Conservation (phyloP, 2,888 invertebrate species). For the Dynastes hyllus region DNA sequence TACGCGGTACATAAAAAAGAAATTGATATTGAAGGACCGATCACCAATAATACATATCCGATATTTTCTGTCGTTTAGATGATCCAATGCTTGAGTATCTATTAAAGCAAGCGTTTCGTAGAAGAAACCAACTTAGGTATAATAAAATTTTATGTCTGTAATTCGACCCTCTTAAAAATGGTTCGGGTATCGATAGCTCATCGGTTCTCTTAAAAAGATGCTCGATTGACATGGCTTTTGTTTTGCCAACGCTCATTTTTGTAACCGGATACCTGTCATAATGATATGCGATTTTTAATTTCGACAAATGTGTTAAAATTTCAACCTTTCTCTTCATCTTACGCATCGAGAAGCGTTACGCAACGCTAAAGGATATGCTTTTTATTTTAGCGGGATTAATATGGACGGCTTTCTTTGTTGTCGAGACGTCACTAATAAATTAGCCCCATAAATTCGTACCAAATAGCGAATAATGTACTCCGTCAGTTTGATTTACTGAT, state of each 20-base stretch:
- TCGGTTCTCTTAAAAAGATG: constrained; percentile 5
- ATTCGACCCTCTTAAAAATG: constrained; percentile 38
- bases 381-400: background rate
- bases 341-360: background rate
- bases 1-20: background rate
- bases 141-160: constrained; percentile 33
- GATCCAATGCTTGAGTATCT: constrained; percentile 9
- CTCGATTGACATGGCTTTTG: constrained; percentile 29
- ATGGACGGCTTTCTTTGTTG: constrained; percentile 24
- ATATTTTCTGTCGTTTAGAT: background rate
- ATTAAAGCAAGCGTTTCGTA: constrained; percentile 20
- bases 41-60: constrained; percentile 8
- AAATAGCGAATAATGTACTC: constrained; percentile 9
- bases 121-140: constrained; percentile 14
- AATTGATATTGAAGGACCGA: constrained; percentile 21
- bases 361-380: background rate
- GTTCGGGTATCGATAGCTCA: constrained; percentile 24
- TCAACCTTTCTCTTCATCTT: background rate
- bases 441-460: constrained; percentile 14
- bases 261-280: background rate
- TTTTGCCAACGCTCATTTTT: background rate
- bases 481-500: constrained; percentile 22
- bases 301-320: background rate
- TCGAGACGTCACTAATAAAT: constrained; percentile 4
- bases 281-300: constrained; percentile 33